Base-by-base conservation (phyloP, 2,888 invertebrate species). In the Dermolepida albohirtum region DNA sequence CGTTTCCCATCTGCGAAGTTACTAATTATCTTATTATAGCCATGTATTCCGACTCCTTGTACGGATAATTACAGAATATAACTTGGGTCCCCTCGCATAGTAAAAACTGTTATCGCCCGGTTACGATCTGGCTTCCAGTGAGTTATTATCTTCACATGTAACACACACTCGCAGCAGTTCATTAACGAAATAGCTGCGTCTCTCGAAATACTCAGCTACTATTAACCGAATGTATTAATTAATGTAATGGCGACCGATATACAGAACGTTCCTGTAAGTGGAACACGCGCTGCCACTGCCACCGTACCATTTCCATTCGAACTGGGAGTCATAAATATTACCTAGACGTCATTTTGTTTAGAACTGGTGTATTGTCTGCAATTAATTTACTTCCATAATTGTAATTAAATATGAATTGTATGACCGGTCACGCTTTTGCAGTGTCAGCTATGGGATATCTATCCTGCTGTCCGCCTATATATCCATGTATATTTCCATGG, bases 341-440 rank as follows among this genome's bases (percentile, higher is more conserved):
- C 59, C 63, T 14, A 12, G 41, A 34, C 66, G 59, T 59, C 59
- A 51, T 49, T 65, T 65, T 65, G 43, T 65, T 54, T 41, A 41
- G 50, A 41, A 43, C 39, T 41, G 44, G n/a, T 29, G 12, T 52
- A 52, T 52, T 34, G 51, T 52, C 51, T 54, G 63, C 67, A 63
- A 67, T 67, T 64, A 67, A 67, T 67, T 67, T 29, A 14, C 55
- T 5, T 50, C 52, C 63, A 54, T 67, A 64, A 63, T 67, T 63
- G 52, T 63, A 67, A 67, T 67, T 67, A 63, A 49, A 67, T 67
- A 64, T 63, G 67, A 67, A 67, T 67, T 39, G 54, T 63, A 50
- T 43, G 29, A 39, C 39, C 27, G 17, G 22, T 41, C 43, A 43
- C 63, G 64, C 54, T 59, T 66, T 67, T 14, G 44, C 14, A 14